Conservation (phyloP, 1,140 invertebrate species). For the Drosophila repleta region DNA sequence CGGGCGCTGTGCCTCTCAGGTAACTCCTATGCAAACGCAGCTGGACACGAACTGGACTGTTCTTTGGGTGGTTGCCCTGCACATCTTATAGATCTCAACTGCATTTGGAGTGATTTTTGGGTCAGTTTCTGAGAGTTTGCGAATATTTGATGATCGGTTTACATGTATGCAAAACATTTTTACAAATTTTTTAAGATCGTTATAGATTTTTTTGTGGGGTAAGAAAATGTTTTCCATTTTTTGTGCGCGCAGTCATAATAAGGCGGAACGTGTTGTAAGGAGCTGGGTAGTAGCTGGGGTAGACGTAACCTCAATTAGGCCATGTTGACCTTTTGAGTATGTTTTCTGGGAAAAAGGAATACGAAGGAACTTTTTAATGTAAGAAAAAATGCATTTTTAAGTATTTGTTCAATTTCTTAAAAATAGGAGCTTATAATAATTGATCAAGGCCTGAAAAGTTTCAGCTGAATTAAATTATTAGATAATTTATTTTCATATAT, state of each 20-base stretch:
- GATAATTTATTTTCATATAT: not conserved
- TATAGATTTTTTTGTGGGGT: slow-evolving; percentile 44
- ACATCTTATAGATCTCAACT: slow-evolving; percentile 17
- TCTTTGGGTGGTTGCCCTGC: slow-evolving; percentile 51
- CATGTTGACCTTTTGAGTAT: slow-evolving; percentile 49
- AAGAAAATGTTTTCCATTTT: slow-evolving; percentile 47
- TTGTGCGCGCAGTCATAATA: slow-evolving; percentile 72
- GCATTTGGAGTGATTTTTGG: slow-evolving; percentile 34
- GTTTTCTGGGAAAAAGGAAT: slow-evolving; percentile 3
- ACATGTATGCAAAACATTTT: slow-evolving; percentile 76
- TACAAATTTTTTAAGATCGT: slow-evolving; percentile 76
- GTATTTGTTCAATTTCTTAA: not conserved
- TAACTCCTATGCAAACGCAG: slow-evolving; percentile 42
- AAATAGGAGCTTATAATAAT: not conserved
- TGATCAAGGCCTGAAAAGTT: not conserved
- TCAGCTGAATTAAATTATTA: not conserved
- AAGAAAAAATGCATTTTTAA: not conserved
- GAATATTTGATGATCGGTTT: slow-evolving; percentile 75
- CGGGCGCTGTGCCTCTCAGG: slow-evolving; percentile 52
- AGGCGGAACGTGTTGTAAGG: slow-evolving; percentile 65
- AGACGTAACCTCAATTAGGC: slow-evolving; percentile 60
- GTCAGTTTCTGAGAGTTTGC: slow-evolving; percentile 41
- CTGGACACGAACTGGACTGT: slow-evolving; percentile 48
- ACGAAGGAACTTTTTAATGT: not conserved
- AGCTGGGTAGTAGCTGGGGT: slow-evolving; percentile 16